Percentiles rank a stretch among this genome's conserved stretches.
Conservation (phyloP, 1,140 invertebrate species). For the Chironomus tepperi region DNA sequence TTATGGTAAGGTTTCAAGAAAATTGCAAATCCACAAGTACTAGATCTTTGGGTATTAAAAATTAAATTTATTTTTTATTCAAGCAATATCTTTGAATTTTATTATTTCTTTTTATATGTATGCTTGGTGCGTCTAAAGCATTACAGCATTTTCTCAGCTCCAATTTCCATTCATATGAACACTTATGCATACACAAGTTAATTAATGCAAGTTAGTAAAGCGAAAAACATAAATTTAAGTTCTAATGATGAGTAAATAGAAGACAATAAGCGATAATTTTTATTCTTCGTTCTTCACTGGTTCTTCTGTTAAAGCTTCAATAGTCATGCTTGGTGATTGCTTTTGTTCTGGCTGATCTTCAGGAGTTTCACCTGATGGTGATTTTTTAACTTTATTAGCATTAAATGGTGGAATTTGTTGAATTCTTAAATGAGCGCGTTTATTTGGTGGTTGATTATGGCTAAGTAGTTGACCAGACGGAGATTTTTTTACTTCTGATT, state of each 20-base stretch:
- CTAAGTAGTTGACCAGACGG: not conserved
- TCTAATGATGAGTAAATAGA: not conserved
- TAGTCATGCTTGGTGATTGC: not conserved
- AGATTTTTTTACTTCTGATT: slow-evolving; percentile 28
- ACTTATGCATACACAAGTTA: too few relatives aligned
- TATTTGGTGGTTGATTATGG: slow-evolving; percentile 32
- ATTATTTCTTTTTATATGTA: too few relatives aligned
- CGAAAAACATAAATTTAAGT: not conserved
- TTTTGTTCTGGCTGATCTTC: not conserved
- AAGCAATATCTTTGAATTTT: too few relatives aligned
- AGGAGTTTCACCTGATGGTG: slow-evolving; percentile 35
- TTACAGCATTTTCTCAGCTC: too few relatives aligned
- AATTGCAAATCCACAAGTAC: too few relatives aligned
- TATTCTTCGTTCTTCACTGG: not conserved
- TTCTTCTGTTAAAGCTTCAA: not conserved
- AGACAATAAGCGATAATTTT: not conserved
- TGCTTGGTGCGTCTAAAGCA: too few relatives aligned
- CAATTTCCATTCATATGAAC: too few relatives aligned
- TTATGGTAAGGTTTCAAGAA: too few relatives aligned
- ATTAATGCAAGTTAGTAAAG: not conserved
- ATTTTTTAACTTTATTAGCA: slow-evolving; percentile 42
- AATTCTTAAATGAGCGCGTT: slow-evolving; percentile 38
- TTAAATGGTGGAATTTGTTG: slow-evolving; percentile 42
- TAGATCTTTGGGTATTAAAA: too few relatives aligned
- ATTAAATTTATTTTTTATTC: too few relatives aligned